Percentiles rank a stretch among this genome's conserved stretches.
phyloP scores from a whole-genome alignment of 2,113 vertebrate species.

The Phainopepla nitens region DNA sequence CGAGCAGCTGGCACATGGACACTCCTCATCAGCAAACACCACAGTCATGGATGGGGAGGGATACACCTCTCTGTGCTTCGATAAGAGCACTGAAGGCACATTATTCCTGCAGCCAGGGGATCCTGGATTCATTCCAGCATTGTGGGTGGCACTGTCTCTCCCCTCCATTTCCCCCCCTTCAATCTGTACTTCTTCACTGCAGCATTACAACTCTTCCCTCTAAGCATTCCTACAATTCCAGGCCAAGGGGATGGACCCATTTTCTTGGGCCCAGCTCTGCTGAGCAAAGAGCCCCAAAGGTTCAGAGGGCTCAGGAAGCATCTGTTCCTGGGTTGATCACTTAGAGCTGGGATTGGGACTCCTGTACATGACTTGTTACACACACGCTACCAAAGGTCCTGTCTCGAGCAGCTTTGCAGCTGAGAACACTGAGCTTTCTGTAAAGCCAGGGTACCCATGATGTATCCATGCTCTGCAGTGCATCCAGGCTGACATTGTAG shows the following conservation, averaged over 20 bases:
- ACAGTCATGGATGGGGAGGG: neutral
- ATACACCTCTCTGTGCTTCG: neutral
- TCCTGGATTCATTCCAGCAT: fast-evolving
- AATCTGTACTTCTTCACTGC: neutral
- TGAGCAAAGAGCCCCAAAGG: neutral
- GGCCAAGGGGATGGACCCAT: neutral
- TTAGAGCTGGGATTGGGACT: neutral
- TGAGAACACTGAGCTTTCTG: neutral
- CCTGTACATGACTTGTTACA: neutral
- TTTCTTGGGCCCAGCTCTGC: neutral
- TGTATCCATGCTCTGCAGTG: neutral
- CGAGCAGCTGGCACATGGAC: fast-evolving
- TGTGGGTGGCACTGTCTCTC: neutral
- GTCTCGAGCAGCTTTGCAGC: neutral
- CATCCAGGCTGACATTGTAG: neutral
- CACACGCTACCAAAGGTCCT: neutral
- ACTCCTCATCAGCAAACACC: neutral
- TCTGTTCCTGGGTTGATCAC: fast-evolving
- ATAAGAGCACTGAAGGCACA: neutral
- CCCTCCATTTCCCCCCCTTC: fast-evolving
- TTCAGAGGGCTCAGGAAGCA: neutral
- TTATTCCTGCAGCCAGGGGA: neutral
- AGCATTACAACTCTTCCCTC: neutral
- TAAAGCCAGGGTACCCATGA: neutral
- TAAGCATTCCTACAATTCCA: neutral